Evolutionary conservation across 2,113 vertebrate genomes (phyloP).

Genomic region (Oryzias melastigma): DNA sequence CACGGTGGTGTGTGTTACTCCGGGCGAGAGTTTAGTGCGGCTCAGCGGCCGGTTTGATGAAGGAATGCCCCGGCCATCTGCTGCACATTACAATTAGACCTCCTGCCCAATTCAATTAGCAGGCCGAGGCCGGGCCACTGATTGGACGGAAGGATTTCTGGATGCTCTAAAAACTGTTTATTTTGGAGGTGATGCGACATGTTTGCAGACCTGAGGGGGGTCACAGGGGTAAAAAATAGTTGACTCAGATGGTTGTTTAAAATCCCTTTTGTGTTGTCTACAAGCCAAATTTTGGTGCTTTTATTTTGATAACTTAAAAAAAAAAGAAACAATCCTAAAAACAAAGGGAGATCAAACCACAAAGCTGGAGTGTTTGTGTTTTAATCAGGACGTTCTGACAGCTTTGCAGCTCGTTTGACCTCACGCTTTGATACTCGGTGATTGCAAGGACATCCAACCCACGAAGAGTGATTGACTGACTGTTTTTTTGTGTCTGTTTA

Average conservation of each 20-base stretch:
- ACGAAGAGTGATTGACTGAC: neutral
- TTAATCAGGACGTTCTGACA: constrained; percentile 7
- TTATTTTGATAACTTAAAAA: no score
- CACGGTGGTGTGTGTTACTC: constrained; percentile 43
- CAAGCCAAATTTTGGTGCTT: no score
- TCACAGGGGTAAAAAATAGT: neutral
- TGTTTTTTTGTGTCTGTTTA: neutral
- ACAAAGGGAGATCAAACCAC: neutral
- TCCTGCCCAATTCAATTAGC: constrained; percentile 80
- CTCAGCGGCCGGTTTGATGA: constrained; percentile 51
- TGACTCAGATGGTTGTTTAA: constrained; percentile 7
- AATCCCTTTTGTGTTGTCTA: no score
- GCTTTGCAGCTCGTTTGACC: constrained; percentile 17
- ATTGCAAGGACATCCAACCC: constrained; percentile 9
- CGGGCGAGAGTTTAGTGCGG: constrained; percentile 36
- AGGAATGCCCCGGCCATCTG: constrained; percentile 77
- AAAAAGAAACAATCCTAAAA: no score
- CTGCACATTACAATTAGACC: constrained; percentile 80
- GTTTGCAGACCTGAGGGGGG: constrained; percentile 1
- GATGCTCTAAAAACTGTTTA: constrained; percentile 6
- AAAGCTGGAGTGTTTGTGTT: constrained; percentile 7
- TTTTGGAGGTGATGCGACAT: constrained; percentile 11
- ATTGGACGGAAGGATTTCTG: constrained; percentile 57
- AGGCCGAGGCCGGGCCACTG: constrained; percentile 68
- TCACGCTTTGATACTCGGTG: constrained; percentile 12